A percentile compares a stretch with the other conserved stretches of the same genome.
These are phyloP conservation scores for Microcaecilia unicolor DNA, from an alignment of 2,797 vertebrate species.

Conservation along the genomic window DNA sequence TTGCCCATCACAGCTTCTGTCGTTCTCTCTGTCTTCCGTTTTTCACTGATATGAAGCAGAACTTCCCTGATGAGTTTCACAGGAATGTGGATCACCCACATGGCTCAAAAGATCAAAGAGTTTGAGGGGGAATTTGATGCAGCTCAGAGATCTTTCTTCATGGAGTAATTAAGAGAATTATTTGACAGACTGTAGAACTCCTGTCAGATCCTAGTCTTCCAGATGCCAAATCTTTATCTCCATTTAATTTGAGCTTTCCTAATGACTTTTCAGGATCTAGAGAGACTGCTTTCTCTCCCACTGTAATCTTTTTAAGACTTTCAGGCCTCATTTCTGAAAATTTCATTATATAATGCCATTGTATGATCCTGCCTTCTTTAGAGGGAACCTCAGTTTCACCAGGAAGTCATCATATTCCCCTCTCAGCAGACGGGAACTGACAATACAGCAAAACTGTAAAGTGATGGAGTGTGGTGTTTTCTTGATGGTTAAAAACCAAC, in stretches of 20 bases:
- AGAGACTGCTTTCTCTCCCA: neutral
- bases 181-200: neutral
- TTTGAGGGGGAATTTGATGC: constrained; percentile 12
- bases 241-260: constrained; percentile 16
- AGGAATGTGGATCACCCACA: constrained; percentile 15
- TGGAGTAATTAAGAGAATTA: constrained; percentile 20
- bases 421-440: too few species aligned
- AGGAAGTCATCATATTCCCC: too few species aligned
- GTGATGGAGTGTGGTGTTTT: too few species aligned
- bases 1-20: constrained; percentile 8
- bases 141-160: constrained; percentile 10
- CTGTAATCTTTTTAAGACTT: too few species aligned
- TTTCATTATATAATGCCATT: too few species aligned
- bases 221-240: constrained; percentile 14
- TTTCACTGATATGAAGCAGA: constrained; percentile 13
- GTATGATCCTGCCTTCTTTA: too few species aligned
- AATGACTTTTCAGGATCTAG: neutral
- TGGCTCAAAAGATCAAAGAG: constrained; percentile 28
- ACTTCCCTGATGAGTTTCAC: constrained; percentile 25
- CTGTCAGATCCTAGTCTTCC: neutral
- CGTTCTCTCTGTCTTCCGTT: constrained; percentile 14
- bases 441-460: too few species aligned
- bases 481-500: too few species aligned
- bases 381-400: too few species aligned
- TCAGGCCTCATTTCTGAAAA: too few species aligned